Evolutionary conservation across 2,797 vertebrate genomes (phyloP), one percentile per base, ranked within the genome.

Genomic region (Petrocephalus sullivani): DNA sequence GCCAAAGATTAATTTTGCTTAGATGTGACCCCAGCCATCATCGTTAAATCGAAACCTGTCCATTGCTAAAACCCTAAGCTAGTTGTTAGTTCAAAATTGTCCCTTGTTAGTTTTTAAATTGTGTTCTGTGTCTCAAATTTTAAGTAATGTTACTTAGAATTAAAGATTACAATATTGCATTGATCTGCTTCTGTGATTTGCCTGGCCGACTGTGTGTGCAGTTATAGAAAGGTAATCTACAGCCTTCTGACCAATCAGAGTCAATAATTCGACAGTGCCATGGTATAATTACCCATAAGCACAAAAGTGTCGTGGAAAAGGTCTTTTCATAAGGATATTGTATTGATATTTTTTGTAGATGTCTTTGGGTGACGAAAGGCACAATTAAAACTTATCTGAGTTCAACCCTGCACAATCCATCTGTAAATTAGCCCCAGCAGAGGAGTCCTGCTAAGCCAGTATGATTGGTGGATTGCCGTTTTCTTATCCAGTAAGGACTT

Each of bases 351-450:
- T 90, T 81, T 51, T 89, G 82, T 89, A 46, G 89, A 81, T 87
- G 87, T 94, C 91, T 92, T 90, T 88, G 90, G 92, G 90, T 91
- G 92, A 91, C 90, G 87, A 21, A 16, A 41, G 33, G 64, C 12
- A 88, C 90, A 87, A 90, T 93, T 90, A 94, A 86, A 51, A 57
- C n/a, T 37, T 14, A 85, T 84, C 81, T 0, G 1, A 84, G 19
- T 23, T 54, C 10, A 84, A 51, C 82, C 10, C 49, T 49, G 46
- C 54, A 23, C 81, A 67, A 85, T 51, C 60, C 61, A 12, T 57
- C 53, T 23, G 53, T 14, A 3, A 57, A 56, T 85, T 19, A n/a
- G 14, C 12, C 54, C 84, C 10, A 37, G 28, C 84, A 57, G 23
- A 85, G 51, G 84, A 85, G 84, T 14, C 23, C 54, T 85, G 21